Conservation (phyloP, 2,888 invertebrate species). For the Chirona hameri region DNA sequence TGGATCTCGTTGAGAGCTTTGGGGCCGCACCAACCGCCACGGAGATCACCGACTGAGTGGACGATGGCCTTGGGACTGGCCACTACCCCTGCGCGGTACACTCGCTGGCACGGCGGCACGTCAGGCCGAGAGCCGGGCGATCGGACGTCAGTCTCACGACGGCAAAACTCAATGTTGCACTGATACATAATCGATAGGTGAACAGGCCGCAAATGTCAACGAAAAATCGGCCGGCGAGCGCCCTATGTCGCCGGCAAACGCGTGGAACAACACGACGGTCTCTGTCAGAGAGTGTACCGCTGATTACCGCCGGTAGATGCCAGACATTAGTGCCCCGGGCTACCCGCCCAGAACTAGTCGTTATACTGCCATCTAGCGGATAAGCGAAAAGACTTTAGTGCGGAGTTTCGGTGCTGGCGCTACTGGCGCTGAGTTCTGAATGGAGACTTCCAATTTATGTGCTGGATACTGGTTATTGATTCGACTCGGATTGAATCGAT, state of each 20-base stretch:
- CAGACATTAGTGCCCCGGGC: background rate
- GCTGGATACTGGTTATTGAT: too few species aligned
- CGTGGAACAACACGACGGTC: background rate
- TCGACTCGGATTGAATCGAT: too few species aligned
- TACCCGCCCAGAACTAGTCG: background rate
- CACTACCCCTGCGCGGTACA: slow-evolving; percentile 1
- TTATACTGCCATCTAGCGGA: background rate
- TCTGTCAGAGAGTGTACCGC: background rate
- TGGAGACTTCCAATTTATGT: too few species aligned
- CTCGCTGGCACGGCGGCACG: background rate
- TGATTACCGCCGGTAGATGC: background rate
- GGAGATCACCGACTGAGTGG: background rate
- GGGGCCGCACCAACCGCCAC: background rate
- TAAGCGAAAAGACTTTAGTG: background rate
- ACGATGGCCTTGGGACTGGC: slow-evolving; percentile 2
- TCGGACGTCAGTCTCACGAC: background rate
- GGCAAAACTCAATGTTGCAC: background rate
- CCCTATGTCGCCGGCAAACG: background rate
- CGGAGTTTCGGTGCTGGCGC: background rate
- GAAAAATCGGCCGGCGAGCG: background rate
- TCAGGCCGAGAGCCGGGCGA: background rate
- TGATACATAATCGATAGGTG: background rate
- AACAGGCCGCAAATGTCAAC: background rate
- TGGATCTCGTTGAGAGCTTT: background rate
- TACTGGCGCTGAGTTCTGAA: too few species aligned